Evolutionary conservation across 2,113 vertebrate genomes (phyloP), one percentile per base, ranked within the genome.

Genomic region (Misgurnus anguillicaudatus): DNA sequence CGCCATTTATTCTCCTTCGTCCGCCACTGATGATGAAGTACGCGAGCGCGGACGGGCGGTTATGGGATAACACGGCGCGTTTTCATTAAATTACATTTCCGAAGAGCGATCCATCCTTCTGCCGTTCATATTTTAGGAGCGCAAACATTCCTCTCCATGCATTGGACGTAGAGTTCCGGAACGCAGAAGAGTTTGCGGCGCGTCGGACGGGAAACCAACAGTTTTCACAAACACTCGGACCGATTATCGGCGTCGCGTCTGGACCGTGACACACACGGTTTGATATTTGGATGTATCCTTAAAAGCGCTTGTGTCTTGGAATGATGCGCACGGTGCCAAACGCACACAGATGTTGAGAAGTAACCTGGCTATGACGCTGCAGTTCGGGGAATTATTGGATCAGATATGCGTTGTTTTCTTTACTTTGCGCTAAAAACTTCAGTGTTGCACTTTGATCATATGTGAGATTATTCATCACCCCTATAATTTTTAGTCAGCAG

Each of bases 121-220:
- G 0, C 51, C 79, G 85, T 85, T 77, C 48, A 42, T 14, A 21
- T 63, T 65, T 84, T 21, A 47, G 68, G 21, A 67, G 74, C 79
- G 67, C 63, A 86, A 73, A 85, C 80, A 89, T 88, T 86, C 90
- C 89, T 74, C 36, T 71, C 9, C 48, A 9, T 38, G 62, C 70
- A 58, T 9, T 36, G 70, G 71, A 45, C 45, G 74, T 53, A 76
- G 74, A 76, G 60, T 64, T 75, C 53, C 45, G 60, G 24, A 60
- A 45, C 57, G n/a, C 41, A 4, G 19, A 6, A 17, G 58, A 62
- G 39, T 74, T 74, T 24, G 11, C 36, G 8, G 70, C 19, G 9
- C 24, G 41, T 41, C 9, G 41, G 41, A 41, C 58, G 72, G 38
- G 9, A 71, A 71, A 55, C 31, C 51, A 57, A 73, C 72, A 62